Conservation (phyloP, 2,113 vertebrate species). For the Siniperca knerii region DNA sequence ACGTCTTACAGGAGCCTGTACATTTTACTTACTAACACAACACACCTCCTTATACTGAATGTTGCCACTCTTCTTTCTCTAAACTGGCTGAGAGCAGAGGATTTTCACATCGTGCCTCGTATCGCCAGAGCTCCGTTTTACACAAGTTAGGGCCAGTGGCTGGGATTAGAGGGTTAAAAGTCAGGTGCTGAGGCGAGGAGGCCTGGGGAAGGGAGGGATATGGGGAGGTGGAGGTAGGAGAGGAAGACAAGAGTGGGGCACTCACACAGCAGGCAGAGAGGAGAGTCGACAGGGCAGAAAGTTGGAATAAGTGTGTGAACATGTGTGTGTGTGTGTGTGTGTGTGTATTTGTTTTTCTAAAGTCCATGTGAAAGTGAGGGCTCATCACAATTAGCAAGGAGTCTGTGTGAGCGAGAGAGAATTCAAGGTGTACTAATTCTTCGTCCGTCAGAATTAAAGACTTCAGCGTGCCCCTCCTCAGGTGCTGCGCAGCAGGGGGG, state of each 20-base stretch:
- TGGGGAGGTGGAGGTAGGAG: constrained; percentile 33
- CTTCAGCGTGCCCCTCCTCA: constrained; percentile 1
- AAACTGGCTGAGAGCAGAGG: background rate
- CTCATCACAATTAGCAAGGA: constrained; percentile 23
- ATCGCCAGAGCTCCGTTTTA: constrained; percentile 38
- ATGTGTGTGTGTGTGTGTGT: background rate
- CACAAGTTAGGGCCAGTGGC: constrained; percentile 67
- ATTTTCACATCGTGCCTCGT: constrained; percentile 9
- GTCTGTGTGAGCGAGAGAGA: background rate
- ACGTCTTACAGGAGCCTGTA: background rate
- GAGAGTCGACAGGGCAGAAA: constrained; percentile 68
- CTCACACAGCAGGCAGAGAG: constrained; percentile 57
- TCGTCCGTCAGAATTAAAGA: constrained; percentile 5
- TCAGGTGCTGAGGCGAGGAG: constrained; percentile 76
- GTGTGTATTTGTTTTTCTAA: constrained; percentile 44
- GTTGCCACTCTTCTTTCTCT: background rate
- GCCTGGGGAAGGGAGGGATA: constrained; percentile 50
- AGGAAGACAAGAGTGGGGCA: constrained; percentile 36
- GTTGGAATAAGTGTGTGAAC: constrained; percentile 37
- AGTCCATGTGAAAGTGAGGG: constrained; percentile 36
- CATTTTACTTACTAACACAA: background rate
- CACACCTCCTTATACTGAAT: background rate
- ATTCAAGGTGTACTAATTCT: constrained; percentile 16
- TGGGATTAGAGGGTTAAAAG: constrained; percentile 84
- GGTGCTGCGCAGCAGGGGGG: constrained; percentile 37